phyloP scores from a whole-genome alignment of 2,113 vertebrate genomes.

The Chlorodrepanis virens region DNA sequence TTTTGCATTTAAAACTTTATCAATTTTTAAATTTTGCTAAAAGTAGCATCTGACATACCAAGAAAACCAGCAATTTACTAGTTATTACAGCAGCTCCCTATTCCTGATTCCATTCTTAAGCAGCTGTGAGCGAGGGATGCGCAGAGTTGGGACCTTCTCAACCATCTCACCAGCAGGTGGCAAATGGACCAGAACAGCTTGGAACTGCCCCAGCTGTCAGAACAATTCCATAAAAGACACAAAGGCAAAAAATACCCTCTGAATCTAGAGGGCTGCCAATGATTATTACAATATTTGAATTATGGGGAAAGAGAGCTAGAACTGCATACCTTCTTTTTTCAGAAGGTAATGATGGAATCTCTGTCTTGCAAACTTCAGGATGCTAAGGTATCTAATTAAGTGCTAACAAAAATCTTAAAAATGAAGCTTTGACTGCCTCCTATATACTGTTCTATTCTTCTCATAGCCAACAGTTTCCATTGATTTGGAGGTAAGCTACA shows the following conservation, averaged over 20 bases:
- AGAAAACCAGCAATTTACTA: neutral
- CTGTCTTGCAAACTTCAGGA: neutral
- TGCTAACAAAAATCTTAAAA: neutral
- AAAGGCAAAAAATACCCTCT: neutral
- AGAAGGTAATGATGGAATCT: neutral
- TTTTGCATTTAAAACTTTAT: neutral
- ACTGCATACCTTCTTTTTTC: neutral
- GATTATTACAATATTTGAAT: neutral
- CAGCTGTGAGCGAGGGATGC: constrained; percentile 6
- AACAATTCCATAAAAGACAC: neutral
- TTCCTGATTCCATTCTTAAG: neutral
- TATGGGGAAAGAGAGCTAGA: neutral
- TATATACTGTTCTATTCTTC: neutral
- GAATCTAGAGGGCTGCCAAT: neutral
- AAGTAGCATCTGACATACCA: neutral
- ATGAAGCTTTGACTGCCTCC: neutral
- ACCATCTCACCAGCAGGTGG: constrained; percentile 52
- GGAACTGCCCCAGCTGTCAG: constrained; percentile 7
- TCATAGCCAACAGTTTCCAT: neutral
- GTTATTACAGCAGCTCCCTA: neutral
- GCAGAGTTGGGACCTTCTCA: neutral
- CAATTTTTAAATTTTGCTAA: neutral
- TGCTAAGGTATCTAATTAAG: neutral
- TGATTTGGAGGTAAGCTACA: neutral
- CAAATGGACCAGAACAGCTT: constrained; percentile 22